A percentile compares a stretch with the other conserved stretches of the same genome.
Evolutionary conservation across 2,888 invertebrate species (phyloP).

Genomic region (Dorcus hopei): DNA sequence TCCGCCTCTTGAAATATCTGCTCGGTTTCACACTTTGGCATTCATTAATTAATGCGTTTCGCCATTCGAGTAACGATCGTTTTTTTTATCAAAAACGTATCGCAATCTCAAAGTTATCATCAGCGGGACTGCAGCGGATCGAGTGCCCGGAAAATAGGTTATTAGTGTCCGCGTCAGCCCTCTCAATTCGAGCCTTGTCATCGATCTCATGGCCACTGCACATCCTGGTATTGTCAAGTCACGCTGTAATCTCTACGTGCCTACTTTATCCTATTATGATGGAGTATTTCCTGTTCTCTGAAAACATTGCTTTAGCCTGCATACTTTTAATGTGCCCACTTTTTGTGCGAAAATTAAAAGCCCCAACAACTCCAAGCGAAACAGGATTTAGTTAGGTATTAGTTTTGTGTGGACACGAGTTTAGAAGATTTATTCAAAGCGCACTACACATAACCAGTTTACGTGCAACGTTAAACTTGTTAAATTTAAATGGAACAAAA

Average conservation of each 20-base stretch:
- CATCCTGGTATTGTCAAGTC: slow-evolving; percentile 26
- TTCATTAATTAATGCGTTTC: slow-evolving; percentile 26
- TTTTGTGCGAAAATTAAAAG: too few species aligned
- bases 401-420: too few species aligned
- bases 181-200: slow-evolving; percentile 23
- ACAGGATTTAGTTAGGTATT: too few species aligned
- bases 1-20: slow-evolving; percentile 23
- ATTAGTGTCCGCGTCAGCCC: slow-evolving; percentile 35
- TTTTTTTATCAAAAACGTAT: slow-evolving; percentile 25
- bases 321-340: too few species aligned
- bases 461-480: too few species aligned
- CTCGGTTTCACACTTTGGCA: slow-evolving; percentile 21
- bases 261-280: background rate
- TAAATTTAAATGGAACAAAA: too few species aligned
- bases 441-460: too few species aligned
- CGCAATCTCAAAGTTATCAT: slow-evolving; percentile 13
- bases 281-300: too few species aligned
- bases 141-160: slow-evolving; percentile 34
- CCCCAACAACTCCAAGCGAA: too few species aligned
- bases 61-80: slow-evolving; percentile 27
- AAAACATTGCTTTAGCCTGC: too few species aligned
- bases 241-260: slow-evolving; percentile 5
- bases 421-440: too few species aligned
- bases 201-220: slow-evolving; percentile 28
- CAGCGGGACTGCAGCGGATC: slow-evolving; percentile 20